These are phyloP conservation scores for Sinelater perroti DNA, from an alignment of 2,888 invertebrate genomes.

Conservation along the genomic window DNA sequence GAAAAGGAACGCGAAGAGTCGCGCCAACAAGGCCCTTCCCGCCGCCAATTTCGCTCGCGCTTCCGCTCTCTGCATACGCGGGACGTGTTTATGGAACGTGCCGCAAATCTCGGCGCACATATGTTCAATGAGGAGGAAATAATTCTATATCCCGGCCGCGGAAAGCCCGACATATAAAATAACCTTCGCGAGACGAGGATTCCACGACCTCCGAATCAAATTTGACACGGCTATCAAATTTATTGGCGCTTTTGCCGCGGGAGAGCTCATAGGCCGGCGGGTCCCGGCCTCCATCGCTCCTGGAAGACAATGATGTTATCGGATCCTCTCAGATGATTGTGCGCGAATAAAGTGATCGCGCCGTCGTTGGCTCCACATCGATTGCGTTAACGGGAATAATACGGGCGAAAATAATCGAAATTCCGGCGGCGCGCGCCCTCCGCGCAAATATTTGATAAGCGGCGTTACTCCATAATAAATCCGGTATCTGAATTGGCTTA, in stretches of 20 bases:
- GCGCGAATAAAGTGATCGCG: constrained; percentile 24
- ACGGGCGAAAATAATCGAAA: constrained; percentile 20
- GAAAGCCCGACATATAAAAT: constrained; percentile 24
- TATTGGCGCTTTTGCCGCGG: constrained; percentile 33
- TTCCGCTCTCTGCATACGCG: too few species aligned
- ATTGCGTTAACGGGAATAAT: constrained; percentile 21
- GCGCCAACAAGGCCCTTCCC: too few species aligned
- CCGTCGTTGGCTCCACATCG: constrained; percentile 23
- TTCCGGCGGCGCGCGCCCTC: constrained; percentile 18
- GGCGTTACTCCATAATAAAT: constrained; percentile 35
- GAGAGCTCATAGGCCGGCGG: constrained; percentile 31
- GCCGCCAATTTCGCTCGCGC: too few species aligned
- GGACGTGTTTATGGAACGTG: neutral
- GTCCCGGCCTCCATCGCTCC: constrained; percentile 24
- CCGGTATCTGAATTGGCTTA: constrained; percentile 35
- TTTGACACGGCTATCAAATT: constrained; percentile 37
- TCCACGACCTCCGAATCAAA: constrained; percentile 30
- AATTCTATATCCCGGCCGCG: constrained; percentile 7
- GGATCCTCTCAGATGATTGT: constrained; percentile 29
- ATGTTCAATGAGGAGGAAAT: constrained; percentile 7
- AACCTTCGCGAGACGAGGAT: constrained; percentile 26
- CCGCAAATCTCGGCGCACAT: constrained; percentile 3
- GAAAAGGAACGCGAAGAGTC: too few species aligned
- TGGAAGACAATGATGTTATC: constrained; percentile 34
- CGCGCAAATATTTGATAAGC: constrained; percentile 35